Percentiles rank a stretch among this genome's conserved stretches.
phyloP scores from a whole-genome alignment of 2,888 invertebrate species.

The Melieria crassipennis region DNA sequence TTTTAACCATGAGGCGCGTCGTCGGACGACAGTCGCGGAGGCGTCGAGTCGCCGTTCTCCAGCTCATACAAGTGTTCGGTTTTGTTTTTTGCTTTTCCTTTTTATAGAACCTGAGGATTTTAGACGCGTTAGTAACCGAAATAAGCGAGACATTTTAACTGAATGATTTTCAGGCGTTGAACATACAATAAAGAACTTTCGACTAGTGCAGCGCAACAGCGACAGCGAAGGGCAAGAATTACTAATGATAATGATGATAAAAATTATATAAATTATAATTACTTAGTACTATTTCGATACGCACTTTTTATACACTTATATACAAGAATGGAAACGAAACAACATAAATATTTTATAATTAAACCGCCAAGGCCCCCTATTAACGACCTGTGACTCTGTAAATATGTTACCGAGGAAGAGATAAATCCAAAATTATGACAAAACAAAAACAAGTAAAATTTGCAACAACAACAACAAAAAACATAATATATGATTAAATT shows the following conservation, averaged over 20 bases:
- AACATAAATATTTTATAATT: constrained; percentile 3
- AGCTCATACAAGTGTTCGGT: too few species aligned
- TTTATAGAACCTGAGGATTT: too few species aligned
- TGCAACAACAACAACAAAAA: background rate
- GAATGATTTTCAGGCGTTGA: background rate
- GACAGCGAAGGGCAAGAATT: background rate
- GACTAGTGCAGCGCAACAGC: background rate
- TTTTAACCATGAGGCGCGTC: too few species aligned
- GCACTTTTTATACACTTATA: constrained; percentile 38
- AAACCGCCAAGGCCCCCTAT: background rate
- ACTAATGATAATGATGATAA: background rate
- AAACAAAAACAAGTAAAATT: constrained; percentile 1
- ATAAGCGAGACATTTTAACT: background rate
- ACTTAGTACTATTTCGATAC: constrained; percentile 32
- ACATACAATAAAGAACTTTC: background rate
- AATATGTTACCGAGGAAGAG: constrained; percentile 28
- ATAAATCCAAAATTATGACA: background rate
- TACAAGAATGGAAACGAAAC: constrained; percentile 17
- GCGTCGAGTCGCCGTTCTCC: too few species aligned
- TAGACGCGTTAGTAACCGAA: too few species aligned
- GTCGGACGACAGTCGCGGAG: too few species aligned
- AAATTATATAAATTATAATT: constrained; percentile 16
- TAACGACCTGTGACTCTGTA: constrained; percentile 12
- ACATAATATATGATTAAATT: constrained; percentile 9
- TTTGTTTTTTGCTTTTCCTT: too few species aligned